phyloP scores from a whole-genome alignment of 1,140 invertebrate species.

The Colletes latitarsis region DNA sequence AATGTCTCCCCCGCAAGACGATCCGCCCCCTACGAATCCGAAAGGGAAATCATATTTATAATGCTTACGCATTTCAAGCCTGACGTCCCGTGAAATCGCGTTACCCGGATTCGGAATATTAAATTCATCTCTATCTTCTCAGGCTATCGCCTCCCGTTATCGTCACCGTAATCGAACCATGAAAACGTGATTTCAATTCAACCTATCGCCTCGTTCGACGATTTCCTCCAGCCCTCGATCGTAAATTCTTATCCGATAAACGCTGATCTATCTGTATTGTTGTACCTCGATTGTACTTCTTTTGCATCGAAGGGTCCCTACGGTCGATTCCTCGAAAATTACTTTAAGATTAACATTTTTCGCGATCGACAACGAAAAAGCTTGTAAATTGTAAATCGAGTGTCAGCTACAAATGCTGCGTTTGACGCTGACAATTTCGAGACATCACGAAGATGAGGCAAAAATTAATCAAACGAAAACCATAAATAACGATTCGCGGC shows the following conservation, averaged over 20 bases:
- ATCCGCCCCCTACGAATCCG: slow-evolving; percentile 38
- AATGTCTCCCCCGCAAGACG: slow-evolving; percentile 51
- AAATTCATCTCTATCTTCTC: slow-evolving; percentile 66
- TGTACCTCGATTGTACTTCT: no score
- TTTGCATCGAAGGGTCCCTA: no score
- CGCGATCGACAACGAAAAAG: neutral
- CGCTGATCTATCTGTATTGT: neutral
- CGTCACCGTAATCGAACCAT: slow-evolving; percentile 54
- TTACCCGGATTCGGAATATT: slow-evolving; percentile 72
- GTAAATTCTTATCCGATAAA: no score
- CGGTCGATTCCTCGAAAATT: neutral
- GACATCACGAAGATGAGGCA: slow-evolving; percentile 58
- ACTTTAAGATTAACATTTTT: no score
- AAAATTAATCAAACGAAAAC: slow-evolving; percentile 75
- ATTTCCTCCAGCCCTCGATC: no score
- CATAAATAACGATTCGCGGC: slow-evolving; percentile 73
- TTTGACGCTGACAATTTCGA: slow-evolving; percentile 53
- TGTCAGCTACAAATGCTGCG: slow-evolving; percentile 14
- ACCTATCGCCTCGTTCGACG: no score
- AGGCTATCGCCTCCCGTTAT: slow-evolving; percentile 58
- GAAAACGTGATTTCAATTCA: slow-evolving; percentile 48
- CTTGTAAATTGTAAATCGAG: slow-evolving; percentile 44
- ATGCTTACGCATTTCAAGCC: slow-evolving; percentile 66
- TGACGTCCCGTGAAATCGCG: slow-evolving; percentile 70
- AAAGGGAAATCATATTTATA: slow-evolving; percentile 72